Evolutionary conservation across 2,113 vertebrate genomes (phyloP), one percentile per base, ranked within the genome.

Genomic region (Pollimyrus isidori): DNA sequence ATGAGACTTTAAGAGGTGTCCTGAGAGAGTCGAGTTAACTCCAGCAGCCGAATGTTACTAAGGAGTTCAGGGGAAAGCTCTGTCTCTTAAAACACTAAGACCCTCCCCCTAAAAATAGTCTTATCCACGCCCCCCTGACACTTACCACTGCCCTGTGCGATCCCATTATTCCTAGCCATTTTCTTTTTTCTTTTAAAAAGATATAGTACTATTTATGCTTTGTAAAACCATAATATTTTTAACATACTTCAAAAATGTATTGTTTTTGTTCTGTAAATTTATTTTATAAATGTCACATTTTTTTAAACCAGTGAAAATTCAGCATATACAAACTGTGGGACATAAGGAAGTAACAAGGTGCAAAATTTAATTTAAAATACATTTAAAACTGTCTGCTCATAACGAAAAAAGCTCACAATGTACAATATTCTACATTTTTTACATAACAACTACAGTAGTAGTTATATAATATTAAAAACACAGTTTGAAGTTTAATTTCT

Each of bases 61-160:
- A 85, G 17, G 80, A n/a, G 10, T 39, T 58, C 50, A 58, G 6
- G 48, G 17, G n/a, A n/a, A 53, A 23, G 15, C 49, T 56, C 80
- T 15, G 80, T 17, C 80, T 89, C 88, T 89, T 89, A 89, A 89
- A 89, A 53, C 88, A 86, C 45, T 23, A 86, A 88, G 87, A 69
- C 84, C 90, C 85, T 73, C 90, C 91, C 89, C 73, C 85, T 89
- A 87, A 87, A 65, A 89, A n/a, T 48, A 21, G 39, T 53, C 30
- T 35, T 53, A 53, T 19, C 4, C 85, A 26, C 17, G 3, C 50
- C 48, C 48, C n/a, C 26, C 50, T 30, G 4, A 17, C 50, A 86
- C 85, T 52, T 85, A 49, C 45, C 83, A 85, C 19, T 30, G 3
- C n/a, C 45, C 39, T 42, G 45, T 83, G 46, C 39, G n/a, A 10